These are phyloP conservation scores for Actinostola sp. DNA, from an alignment of 92 coral and sea anemone genomes.

Conservation along the genomic window DNA sequence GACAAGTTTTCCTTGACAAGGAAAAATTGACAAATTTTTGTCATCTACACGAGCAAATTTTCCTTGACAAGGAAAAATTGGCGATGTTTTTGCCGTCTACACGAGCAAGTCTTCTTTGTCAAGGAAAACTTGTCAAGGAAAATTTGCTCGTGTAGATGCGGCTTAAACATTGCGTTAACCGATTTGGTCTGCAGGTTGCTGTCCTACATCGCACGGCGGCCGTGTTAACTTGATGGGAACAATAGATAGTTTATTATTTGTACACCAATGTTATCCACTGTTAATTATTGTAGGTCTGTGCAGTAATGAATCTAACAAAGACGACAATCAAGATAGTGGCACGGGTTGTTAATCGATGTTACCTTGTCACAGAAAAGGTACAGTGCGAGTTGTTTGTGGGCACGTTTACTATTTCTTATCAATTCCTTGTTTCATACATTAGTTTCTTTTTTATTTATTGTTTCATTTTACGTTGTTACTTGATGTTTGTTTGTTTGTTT, in stretches of 20 bases:
- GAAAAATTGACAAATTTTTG: too few relatives aligned
- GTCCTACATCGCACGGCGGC: not conserved
- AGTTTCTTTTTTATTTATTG: not conserved
- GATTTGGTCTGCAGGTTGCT: too few relatives aligned
- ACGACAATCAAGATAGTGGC: constrained; percentile 81
- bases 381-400: not conserved
- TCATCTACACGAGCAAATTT: too few relatives aligned
- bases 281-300: constrained; percentile 59
- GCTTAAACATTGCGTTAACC: too few relatives aligned
- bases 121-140: too few relatives aligned
- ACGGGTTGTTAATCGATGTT: constrained; percentile 79
- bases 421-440: not conserved
- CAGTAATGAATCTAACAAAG: constrained; percentile 91
- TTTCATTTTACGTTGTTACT: not conserved
- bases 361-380: constrained; percentile 80
- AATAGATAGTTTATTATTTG: not conserved
- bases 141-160: too few relatives aligned
- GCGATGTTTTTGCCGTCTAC: too few relatives aligned
- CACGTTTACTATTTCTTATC: not conserved
- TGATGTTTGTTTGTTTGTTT: not conserved
- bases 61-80: too few relatives aligned
- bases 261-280: not conserved
- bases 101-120: too few relatives aligned
- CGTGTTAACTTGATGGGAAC: not conserved
- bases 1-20: too few relatives aligned